A percentile compares a stretch with the other conserved stretches of the same genome.
Conservation (phyloP, 2,797 vertebrate species). For the Salarias fasciatus region DNA sequence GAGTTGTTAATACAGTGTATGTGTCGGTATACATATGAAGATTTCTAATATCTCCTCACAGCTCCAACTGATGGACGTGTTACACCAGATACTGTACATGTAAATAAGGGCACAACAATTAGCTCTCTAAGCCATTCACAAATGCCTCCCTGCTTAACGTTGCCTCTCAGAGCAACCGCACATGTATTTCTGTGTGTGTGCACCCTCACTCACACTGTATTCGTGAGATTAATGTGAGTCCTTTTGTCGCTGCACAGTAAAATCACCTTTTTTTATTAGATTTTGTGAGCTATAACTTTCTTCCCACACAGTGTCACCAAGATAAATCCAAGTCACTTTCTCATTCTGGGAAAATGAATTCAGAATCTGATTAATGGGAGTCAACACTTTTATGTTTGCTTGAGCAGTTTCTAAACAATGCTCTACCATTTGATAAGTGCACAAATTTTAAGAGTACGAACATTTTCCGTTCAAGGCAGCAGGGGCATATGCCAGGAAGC, state of each 20-base stretch:
- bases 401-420: conserved; percentile 30
- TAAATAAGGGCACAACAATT: too few relatives aligned
- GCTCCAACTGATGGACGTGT: too few relatives aligned
- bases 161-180: neutral
- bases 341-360: conserved; percentile 12
- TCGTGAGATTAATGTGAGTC: neutral
- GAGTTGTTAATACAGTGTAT: conserved; percentile 61
- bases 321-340: conserved; percentile 15
- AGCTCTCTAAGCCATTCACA: neutral
- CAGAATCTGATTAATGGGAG: conserved; percentile 20
- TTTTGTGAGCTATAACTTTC: neutral
- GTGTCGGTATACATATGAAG: too few relatives aligned
- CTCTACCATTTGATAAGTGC: conserved; percentile 5
- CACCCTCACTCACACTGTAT: neutral
- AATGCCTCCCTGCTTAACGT: neutral
- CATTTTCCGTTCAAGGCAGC: conserved; percentile 18
- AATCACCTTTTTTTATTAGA: neutral
- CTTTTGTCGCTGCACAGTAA: neutral
- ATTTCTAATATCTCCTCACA: too few relatives aligned
- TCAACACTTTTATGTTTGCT: conserved; percentile 1
- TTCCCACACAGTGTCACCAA: conserved; percentile 1
- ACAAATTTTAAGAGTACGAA: conserved; percentile 28
- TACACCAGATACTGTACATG: too few relatives aligned
- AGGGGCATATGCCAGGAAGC: too few relatives aligned
- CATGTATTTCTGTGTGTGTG: neutral